Evolutionary conservation across 37 sponge, comb jelly and placozoan genomes (phyloP).

Genomic region (Corticium candelabrum): DNA sequence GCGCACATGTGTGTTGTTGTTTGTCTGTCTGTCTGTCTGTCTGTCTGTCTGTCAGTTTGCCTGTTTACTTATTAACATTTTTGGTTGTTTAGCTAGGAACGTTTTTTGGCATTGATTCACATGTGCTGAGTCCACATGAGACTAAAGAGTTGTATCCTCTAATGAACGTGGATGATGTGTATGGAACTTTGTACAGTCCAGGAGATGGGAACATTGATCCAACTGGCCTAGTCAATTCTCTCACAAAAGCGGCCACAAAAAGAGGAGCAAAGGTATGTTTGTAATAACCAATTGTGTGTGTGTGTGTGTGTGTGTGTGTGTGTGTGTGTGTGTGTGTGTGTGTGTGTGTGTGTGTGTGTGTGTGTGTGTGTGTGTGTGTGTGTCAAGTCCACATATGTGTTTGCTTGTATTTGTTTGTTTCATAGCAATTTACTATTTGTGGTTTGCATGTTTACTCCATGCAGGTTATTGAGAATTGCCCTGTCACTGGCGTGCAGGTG

Average conservation of each 20-base stretch:
- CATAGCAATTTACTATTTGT: background rate
- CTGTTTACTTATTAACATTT: conserved; percentile 11
- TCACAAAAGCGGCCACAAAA: conserved; percentile 20
- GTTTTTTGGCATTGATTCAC: conserved; percentile 38
- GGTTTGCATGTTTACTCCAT: background rate
- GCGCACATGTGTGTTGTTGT: background rate
- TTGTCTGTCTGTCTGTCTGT: too few species aligned
- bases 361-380: conserved; percentile 5
- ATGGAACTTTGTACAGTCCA: conserved; percentile 44
- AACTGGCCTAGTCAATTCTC: conserved; percentile 21
- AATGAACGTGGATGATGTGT: conserved; percentile 31
- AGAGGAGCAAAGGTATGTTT: conserved; percentile 24
- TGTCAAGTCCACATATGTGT: background rate
- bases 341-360: conserved; percentile 5
- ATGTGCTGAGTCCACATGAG: conserved; percentile 48
- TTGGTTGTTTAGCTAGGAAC: conserved; percentile 26
- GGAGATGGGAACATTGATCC: conserved; percentile 33
- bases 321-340: background rate
- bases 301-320: background rate
- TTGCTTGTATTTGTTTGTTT: background rate
- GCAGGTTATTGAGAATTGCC: conserved; percentile 40
- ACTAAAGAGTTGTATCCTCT: conserved; percentile 46
- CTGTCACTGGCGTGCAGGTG: conserved; percentile 41
- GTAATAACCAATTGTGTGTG: background rate
- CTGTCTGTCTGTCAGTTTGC: background rate